Conservation (phyloP, 2,113 vertebrate genomes). For the Girardinichthys multiradiatus region DNA sequence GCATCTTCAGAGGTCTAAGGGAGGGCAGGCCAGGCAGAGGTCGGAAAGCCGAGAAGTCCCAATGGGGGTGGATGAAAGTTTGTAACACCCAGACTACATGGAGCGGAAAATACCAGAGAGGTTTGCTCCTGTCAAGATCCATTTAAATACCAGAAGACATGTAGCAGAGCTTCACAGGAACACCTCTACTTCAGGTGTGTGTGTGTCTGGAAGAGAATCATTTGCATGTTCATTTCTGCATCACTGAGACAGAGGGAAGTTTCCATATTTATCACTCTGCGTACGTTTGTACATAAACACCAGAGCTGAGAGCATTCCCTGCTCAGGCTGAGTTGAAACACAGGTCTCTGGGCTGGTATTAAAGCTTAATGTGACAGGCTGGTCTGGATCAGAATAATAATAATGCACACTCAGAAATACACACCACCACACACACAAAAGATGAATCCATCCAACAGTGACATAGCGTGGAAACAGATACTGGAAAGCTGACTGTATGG, state of each 20-base stretch:
- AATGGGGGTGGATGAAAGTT: slow-evolving; percentile 37
- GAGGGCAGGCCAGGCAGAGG: slow-evolving; percentile 30
- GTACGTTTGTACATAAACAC: slow-evolving; percentile 40
- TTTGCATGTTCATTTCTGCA: slow-evolving; percentile 53
- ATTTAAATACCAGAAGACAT: slow-evolving; percentile 46
- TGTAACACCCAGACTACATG: slow-evolving; percentile 16
- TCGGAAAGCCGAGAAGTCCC: slow-evolving; percentile 28
- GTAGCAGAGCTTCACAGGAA: slow-evolving; percentile 46
- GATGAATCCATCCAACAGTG: slow-evolving; percentile 1
- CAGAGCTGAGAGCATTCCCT: slow-evolving; percentile 31
- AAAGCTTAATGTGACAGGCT: slow-evolving; percentile 55
- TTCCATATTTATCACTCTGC: slow-evolving; percentile 56
- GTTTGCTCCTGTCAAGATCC: slow-evolving; percentile 32
- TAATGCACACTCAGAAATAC: slow-evolving; percentile 30
- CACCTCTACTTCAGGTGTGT: slow-evolving; percentile 24
- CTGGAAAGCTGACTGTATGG: no score
- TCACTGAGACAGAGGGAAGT: slow-evolving; percentile 46
- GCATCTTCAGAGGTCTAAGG: slow-evolving; percentile 15
- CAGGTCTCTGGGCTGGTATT: slow-evolving; percentile 58
- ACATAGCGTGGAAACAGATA: neutral
- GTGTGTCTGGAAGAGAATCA: slow-evolving; percentile 20
- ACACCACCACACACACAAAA: slow-evolving; percentile 1
- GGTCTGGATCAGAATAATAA: slow-evolving; percentile 53
- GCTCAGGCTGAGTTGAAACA: slow-evolving; percentile 51
- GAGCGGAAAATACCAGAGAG: slow-evolving; percentile 19